phyloP scores from a whole-genome alignment of 2,113 vertebrate genomes.

The Microtus richardsoni region DNA sequence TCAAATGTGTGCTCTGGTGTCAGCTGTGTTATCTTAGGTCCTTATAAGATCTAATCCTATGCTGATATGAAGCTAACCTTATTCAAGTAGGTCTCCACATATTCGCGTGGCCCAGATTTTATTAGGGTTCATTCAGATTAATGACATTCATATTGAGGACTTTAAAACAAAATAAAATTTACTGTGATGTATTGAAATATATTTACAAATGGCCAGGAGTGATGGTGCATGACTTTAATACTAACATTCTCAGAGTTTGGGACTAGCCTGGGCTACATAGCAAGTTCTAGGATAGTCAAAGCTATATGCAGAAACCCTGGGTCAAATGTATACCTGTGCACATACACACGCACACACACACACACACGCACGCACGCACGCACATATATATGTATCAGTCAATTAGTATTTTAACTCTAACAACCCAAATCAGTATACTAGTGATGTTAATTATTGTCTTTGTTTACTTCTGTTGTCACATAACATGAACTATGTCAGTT shows the following conservation, averaged over 20 bases:
- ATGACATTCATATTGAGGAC: neutral
- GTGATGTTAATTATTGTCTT: neutral
- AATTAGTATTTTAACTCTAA: constrained; percentile 29
- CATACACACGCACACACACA: neutral
- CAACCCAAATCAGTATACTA: neutral
- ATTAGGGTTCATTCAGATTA: neutral
- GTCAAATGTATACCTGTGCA: neutral
- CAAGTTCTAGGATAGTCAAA: neutral
- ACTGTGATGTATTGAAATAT: neutral
- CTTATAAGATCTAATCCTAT: constrained; percentile 37
- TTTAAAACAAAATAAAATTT: neutral
- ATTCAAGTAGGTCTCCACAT: neutral
- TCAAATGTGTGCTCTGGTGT: constrained; percentile 42
- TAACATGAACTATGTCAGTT: neutral
- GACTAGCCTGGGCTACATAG: neutral
- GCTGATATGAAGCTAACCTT: constrained; percentile 30
- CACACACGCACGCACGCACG: neutral
- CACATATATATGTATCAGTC: neutral
- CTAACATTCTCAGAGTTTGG: neutral
- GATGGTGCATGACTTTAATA: neutral
- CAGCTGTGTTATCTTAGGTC: constrained; percentile 50
- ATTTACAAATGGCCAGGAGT: neutral
- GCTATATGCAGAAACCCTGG: neutral
- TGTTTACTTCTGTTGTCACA: neutral
- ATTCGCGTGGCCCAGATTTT: constrained; percentile 20